phyloP scores from a whole-genome alignment of 2,113 vertebrate species.

The Platichthys stellatus region DNA sequence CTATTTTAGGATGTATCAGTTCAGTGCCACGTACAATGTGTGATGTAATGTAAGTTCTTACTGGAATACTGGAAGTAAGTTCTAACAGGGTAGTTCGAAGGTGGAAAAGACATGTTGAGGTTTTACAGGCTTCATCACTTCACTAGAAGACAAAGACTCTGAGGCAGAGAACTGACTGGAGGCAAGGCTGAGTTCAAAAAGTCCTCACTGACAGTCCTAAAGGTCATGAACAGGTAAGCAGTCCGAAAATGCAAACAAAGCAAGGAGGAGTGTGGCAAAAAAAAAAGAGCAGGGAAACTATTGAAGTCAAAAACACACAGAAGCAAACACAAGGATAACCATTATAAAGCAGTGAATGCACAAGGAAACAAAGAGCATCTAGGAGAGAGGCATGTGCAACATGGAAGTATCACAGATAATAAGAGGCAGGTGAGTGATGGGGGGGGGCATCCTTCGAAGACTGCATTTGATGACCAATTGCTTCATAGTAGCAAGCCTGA shows the following conservation, averaged over 20 bases:
- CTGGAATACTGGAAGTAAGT: background rate
- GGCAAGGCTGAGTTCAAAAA: background rate
- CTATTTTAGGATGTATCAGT: background rate
- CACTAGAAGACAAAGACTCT: background rate
- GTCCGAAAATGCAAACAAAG: background rate
- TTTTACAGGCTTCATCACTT: background rate
- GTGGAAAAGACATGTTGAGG: background rate
- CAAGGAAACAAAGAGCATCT: too few species aligned
- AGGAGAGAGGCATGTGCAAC: too few species aligned
- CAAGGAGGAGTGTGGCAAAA: background rate
- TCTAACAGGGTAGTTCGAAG: background rate
- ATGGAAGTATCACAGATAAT: too few species aligned
- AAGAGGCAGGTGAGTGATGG: too few species aligned
- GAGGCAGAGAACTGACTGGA: background rate
- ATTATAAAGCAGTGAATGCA: too few species aligned
- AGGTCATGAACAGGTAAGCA: background rate
- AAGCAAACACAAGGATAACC: too few species aligned
- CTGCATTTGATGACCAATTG: too few species aligned
- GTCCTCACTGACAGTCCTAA: background rate
- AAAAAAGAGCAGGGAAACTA: background rate
- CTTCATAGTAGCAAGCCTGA: too few species aligned
- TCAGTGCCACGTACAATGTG: background rate
- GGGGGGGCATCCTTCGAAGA: too few species aligned
- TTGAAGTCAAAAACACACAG: background rate
- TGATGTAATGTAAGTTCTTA: background rate